phyloP scores from a whole-genome alignment of 2,888 invertebrate genomes.

The Hirtodrosophila duncani region DNA sequence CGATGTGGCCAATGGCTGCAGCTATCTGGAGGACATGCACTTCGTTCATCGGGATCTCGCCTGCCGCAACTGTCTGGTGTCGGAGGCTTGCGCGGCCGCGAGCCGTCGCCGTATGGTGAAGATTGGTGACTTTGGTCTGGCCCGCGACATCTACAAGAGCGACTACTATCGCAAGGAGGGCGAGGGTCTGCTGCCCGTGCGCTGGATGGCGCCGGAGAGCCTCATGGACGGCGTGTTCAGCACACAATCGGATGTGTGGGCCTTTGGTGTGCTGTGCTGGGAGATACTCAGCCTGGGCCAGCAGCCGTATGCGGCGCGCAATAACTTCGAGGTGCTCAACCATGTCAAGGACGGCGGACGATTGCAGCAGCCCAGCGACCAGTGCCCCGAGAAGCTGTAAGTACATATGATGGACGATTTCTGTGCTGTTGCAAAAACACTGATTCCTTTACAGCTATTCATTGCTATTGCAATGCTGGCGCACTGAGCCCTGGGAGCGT shows the following conservation, averaged over 20 bases:
- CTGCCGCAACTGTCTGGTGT: conserved; percentile 96
- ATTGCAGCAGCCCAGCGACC: conserved; percentile 87
- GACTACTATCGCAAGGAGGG: conserved; percentile 98
- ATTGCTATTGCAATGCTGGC: conserved; percentile 94
- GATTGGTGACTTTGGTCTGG: conserved; percentile 97
- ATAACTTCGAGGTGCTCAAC: conserved; percentile 93
- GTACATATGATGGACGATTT: conserved; percentile 61
- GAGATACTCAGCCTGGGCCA: conserved; percentile 97
- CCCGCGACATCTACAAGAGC: conserved; percentile 97
- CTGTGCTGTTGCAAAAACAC: neutral
- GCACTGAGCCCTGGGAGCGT: conserved; percentile 87
- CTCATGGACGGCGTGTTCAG: conserved; percentile 97
- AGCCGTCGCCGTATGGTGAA: conserved; percentile 82
- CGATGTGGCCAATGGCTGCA: conserved; percentile 96
- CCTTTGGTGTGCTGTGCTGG: conserved; percentile 96
- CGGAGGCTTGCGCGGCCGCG: conserved; percentile 75
- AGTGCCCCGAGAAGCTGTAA: conserved; percentile 90
- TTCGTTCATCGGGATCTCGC: conserved; percentile 98
- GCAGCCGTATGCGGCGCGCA: conserved; percentile 96
- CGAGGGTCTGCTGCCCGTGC: conserved; percentile 92
- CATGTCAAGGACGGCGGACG: conserved; percentile 93
- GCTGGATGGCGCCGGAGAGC: conserved; percentile 99
- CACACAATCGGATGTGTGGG: conserved; percentile 98
- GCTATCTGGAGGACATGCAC: conserved; percentile 97
- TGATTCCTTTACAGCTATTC: conserved; percentile 82